These are phyloP conservation scores for Ramphastos sulfuratus DNA, from an alignment of 2,113 vertebrate genomes.

Conservation along the genomic window DNA sequence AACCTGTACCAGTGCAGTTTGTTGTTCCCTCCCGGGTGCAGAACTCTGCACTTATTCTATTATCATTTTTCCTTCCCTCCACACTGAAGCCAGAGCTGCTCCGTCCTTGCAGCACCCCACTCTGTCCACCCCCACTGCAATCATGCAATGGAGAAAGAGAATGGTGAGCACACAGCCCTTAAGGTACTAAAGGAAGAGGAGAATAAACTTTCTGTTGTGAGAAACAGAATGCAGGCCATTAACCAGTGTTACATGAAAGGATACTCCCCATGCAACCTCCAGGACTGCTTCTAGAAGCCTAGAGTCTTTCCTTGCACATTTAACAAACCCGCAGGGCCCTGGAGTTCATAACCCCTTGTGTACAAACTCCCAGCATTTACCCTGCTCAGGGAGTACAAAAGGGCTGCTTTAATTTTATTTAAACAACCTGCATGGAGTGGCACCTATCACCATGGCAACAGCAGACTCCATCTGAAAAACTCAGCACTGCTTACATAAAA, in stretches of 20 bases:
- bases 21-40: too few relatives aligned
- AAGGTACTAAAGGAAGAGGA: not conserved
- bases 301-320: not conserved
- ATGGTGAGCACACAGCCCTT: not conserved
- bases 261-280: not conserved
- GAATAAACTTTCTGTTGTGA: not conserved
- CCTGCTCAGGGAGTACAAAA: slow-evolving; percentile 12
- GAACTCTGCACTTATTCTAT: not conserved
- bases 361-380: slow-evolving; percentile 44
- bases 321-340: not conserved
- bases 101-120: not conserved
- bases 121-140: not conserved
- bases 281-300: not conserved
- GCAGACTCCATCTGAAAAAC: slow-evolving; percentile 44
- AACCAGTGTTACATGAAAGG: not conserved
- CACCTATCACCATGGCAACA: slow-evolving; percentile 62
- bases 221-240: not conserved
- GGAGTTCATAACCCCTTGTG: slow-evolving; percentile 8
- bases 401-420: slow-evolving; percentile 47
- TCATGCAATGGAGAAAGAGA: not conserved
- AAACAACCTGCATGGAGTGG: slow-evolving; percentile 30
- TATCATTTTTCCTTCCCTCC: not conserved
- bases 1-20: too few relatives aligned
- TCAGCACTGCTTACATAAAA: slow-evolving; percentile 52
- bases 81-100: not conserved